Conservation (phyloP, 1,140 invertebrate genomes). For the Wasmannia auropunctata region DNA sequence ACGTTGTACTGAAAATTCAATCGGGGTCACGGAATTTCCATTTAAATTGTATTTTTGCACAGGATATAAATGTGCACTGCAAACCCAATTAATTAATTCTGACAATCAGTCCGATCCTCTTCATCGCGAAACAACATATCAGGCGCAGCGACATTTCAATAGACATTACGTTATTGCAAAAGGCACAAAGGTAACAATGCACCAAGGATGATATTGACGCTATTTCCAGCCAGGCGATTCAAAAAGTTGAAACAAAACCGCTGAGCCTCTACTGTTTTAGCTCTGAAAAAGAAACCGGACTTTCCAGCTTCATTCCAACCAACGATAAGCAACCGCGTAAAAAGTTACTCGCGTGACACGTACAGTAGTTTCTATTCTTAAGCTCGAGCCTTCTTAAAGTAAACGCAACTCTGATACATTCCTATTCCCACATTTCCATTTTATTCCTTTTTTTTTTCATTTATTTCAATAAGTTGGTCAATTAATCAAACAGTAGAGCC, state of each 20-base stretch:
- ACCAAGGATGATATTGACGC: constrained; percentile 29
- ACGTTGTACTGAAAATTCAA: constrained; percentile 55
- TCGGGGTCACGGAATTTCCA: constrained; percentile 57
- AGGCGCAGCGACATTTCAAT: constrained; percentile 38
- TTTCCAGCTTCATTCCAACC: constrained; percentile 54
- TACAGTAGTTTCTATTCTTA: constrained; percentile 6
- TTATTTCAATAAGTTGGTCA: constrained; percentile 1
- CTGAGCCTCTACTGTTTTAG: background rate
- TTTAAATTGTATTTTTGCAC: constrained; percentile 54
- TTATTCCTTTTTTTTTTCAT: background rate
- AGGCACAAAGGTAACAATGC: constrained; percentile 18
- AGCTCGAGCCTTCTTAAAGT: background rate
- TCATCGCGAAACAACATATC: constrained; percentile 45
- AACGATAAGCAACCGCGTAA: constrained; percentile 58
- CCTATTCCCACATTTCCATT: background rate
- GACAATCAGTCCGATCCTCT: constrained; percentile 46
- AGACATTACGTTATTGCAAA: constrained; percentile 42
- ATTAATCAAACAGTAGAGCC: constrained; percentile 27
- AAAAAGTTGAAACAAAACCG: constrained; percentile 32
- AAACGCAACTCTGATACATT: background rate
- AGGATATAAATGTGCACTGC: constrained; percentile 43
- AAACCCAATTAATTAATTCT: constrained; percentile 54
- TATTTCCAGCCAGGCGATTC: background rate
- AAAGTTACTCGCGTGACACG: constrained; percentile 59
- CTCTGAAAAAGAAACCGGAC: constrained; percentile 45